Conservation (phyloP, 2,888 invertebrate species). For the Ethmia dodecea region DNA sequence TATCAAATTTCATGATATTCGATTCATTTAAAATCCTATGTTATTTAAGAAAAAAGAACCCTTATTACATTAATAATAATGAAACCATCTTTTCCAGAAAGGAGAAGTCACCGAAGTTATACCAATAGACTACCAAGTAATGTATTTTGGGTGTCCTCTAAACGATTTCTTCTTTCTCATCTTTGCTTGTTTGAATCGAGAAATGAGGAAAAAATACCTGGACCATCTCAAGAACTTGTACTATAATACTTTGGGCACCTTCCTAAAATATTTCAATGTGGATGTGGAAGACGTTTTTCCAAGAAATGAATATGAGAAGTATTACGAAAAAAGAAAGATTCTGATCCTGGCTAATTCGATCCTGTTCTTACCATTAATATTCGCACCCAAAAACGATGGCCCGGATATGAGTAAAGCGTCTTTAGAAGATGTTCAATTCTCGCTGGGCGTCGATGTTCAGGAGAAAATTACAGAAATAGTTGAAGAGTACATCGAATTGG, state of each 20-base stretch:
- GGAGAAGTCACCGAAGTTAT: conserved; percentile 24
- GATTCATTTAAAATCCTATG: no score
- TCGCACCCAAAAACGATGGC: no score
- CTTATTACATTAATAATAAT: no score
- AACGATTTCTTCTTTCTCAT: conserved; percentile 33
- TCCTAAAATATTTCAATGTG: conserved; percentile 31
- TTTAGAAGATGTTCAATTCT: no score
- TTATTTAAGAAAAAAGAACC: no score
- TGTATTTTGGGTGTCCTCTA: conserved; percentile 29
- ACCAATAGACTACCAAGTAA: conserved; percentile 33
- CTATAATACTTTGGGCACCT: conserved; percentile 23
- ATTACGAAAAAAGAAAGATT: conserved; percentile 28
- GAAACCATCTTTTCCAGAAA: conserved; percentile 27
- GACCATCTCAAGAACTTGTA: conserved; percentile 30
- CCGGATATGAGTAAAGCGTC: no score
- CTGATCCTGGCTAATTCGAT: no score
- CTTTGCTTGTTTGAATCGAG: conserved; percentile 26
- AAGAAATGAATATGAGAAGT: conserved; percentile 29
- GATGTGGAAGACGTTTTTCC: conserved; percentile 29
- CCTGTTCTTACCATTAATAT: no score
- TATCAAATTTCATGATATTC: no score
- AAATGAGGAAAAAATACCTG: conserved; percentile 32
- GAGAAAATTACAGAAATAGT: no score
- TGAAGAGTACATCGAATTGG: no score
- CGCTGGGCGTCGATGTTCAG: no score